phyloP scores from a whole-genome alignment of 2,888 invertebrate species.

The Sympetrum striolatum region DNA sequence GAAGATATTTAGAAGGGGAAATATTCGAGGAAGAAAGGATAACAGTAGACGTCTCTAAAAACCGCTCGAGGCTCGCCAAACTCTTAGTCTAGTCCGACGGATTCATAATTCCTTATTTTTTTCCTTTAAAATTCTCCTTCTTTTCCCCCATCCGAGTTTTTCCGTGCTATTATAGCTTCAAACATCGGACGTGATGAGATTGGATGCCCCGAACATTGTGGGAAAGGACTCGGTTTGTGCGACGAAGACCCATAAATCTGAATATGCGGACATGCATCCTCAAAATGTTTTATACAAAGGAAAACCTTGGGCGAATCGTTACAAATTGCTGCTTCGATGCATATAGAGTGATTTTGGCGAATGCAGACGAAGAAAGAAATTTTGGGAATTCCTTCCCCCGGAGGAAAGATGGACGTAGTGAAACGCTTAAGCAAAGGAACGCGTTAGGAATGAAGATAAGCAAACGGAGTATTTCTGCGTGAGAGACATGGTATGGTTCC shows the following conservation, averaged over 20 bases:
- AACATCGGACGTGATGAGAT: background rate
- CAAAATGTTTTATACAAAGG: background rate
- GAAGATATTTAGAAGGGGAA: background rate
- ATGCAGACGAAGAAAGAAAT: background rate
- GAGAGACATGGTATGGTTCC: no score
- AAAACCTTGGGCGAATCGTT: background rate
- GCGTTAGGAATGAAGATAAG: no score
- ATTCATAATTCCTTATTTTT: no score
- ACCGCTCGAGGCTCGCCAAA: no score
- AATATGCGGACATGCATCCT: background rate
- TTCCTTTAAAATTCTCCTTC: no score
- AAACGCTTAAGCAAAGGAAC: no score
- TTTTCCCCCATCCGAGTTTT: background rate
- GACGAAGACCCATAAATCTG: background rate
- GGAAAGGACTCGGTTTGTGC: background rate
- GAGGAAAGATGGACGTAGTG: background rate
- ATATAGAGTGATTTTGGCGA: background rate
- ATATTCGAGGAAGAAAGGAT: background rate
- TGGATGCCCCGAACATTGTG: background rate
- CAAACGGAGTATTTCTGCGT: no score
- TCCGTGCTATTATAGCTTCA: background rate
- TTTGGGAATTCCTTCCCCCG: background rate
- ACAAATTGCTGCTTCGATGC: background rate
- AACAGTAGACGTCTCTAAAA: background rate
- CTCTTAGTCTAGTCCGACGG: no score